A percentile compares a stretch with the other conserved stretches of the same genome.
phyloP scores from a whole-genome alignment of 2,113 vertebrate genomes.

The Opisthocomus hoazin region DNA sequence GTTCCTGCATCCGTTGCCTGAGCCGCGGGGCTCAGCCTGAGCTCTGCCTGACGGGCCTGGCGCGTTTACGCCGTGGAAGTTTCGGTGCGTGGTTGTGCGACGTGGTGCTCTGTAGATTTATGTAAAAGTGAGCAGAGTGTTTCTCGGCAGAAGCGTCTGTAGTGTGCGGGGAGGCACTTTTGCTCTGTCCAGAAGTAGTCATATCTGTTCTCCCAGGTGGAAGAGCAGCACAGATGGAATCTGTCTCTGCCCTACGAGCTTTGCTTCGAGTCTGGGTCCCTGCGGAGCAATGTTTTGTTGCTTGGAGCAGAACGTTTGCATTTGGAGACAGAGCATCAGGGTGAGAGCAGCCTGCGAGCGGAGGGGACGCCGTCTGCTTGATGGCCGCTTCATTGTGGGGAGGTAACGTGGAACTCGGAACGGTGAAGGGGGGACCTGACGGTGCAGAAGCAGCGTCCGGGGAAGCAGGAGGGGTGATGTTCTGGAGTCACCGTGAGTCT shows the following conservation, averaged over 20 bases:
- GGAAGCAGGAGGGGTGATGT: not conserved
- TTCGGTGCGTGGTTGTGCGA: not conserved
- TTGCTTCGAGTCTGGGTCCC: not conserved
- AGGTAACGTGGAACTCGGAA: not conserved
- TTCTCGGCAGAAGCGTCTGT: not conserved
- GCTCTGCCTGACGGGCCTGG: not conserved
- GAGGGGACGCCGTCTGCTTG: not conserved
- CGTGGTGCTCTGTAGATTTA: not conserved
- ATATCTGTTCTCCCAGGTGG: not conserved
- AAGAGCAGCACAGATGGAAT: not conserved
- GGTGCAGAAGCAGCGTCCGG: not conserved
- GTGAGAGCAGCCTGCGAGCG: not conserved
- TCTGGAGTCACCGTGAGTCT: too few species aligned
- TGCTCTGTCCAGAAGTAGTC: not conserved
- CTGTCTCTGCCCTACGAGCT: not conserved
- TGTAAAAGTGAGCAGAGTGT: rapidly evolving
- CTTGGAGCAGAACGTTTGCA: not conserved
- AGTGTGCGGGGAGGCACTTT: not conserved
- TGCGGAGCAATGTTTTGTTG: not conserved
- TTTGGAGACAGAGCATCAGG: not conserved
- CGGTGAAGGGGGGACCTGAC: not conserved
- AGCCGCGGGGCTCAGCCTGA: not conserved
- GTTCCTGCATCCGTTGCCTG: rapidly evolving
- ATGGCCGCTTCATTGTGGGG: not conserved
- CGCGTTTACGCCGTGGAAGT: not conserved